Evolutionary conservation across 2,888 invertebrate species (phyloP).

Genomic region (Abrostola triplasia): DNA sequence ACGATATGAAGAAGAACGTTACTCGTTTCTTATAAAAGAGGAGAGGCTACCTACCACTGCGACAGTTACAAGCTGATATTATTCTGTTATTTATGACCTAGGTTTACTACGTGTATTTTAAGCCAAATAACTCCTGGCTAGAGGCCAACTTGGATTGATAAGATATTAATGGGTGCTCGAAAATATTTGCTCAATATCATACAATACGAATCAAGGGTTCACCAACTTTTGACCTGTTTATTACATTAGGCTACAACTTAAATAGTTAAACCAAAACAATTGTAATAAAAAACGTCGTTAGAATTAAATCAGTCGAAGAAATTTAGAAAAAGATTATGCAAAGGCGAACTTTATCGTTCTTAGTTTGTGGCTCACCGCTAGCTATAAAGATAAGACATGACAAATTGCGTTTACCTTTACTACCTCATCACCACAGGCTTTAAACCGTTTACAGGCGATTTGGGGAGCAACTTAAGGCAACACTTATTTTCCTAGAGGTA

Average conservation of each 20-base stretch:
- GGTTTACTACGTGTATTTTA: background rate
- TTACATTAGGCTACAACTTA: too few relatives aligned
- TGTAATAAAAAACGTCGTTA: too few relatives aligned
- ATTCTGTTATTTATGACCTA: background rate
- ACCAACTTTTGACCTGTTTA: too few relatives aligned
- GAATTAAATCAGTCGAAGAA: background rate
- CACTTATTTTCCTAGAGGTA: background rate
- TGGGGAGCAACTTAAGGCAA: background rate
- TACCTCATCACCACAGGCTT: constrained; percentile 6
- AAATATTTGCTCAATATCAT: too few relatives aligned
- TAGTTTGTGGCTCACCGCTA: constrained; percentile 2
- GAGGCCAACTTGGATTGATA: background rate
- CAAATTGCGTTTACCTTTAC: constrained; percentile 4
- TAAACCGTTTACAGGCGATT: constrained; percentile 14
- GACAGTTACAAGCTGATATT: background rate
- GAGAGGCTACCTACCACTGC: background rate
- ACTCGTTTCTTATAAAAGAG: background rate
- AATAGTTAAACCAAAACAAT: too few relatives aligned
- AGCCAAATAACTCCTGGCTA: background rate
- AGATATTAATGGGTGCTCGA: background rate
- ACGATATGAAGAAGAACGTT: too few relatives aligned
- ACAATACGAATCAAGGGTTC: too few relatives aligned
- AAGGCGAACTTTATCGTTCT: constrained; percentile 3
- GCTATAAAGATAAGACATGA: constrained; percentile 18
- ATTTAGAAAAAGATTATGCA: background rate